Conservation (phyloP, 2,888 invertebrate species). For the Ephialtes manifestator region DNA sequence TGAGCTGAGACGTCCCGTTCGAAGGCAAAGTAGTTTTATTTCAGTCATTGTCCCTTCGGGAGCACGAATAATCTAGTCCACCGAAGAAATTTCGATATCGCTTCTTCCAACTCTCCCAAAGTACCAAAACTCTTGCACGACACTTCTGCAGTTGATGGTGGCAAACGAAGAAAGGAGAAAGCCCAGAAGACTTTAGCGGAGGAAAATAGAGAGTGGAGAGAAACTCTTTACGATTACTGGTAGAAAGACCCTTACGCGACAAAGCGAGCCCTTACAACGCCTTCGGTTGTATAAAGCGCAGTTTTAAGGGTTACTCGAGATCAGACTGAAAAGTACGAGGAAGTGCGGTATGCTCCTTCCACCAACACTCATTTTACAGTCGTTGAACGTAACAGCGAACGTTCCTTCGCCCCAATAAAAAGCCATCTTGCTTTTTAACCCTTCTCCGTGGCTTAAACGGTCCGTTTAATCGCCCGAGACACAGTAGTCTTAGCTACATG, state of each 20-base stretch:
- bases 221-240: conserved; percentile 55
- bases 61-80: conserved; percentile 66
- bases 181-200: background rate
- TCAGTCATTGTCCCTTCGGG: conserved; percentile 82
- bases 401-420: conserved; percentile 83
- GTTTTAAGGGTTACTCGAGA: conserved; percentile 52
- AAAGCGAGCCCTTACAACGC: conserved; percentile 20
- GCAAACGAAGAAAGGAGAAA: conserved; percentile 10
- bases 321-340: conserved; percentile 43
- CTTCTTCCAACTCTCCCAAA: conserved; percentile 26
- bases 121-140: conserved; percentile 31
- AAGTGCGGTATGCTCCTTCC: conserved; percentile 46
- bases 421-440: conserved; percentile 85
- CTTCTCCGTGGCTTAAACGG: conserved; percentile 79
- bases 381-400: conserved; percentile 82
- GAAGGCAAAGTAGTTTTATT: conserved; percentile 78
- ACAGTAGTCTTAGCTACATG: conserved; percentile 41
- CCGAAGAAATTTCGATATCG: conserved; percentile 24
- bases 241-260: background rate
- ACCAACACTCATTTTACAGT: conserved; percentile 83
- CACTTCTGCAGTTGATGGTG: conserved; percentile 20
- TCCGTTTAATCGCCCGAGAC: conserved; percentile 81
- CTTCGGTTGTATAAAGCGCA: conserved; percentile 33
- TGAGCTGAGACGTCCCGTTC: conserved; percentile 34
- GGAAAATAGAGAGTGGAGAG: conserved; percentile 49